A percentile compares a stretch with the other conserved stretches of the same genome.
Conservation (phyloP, 1,140 invertebrate species). For the Leptinotarsa texana region DNA sequence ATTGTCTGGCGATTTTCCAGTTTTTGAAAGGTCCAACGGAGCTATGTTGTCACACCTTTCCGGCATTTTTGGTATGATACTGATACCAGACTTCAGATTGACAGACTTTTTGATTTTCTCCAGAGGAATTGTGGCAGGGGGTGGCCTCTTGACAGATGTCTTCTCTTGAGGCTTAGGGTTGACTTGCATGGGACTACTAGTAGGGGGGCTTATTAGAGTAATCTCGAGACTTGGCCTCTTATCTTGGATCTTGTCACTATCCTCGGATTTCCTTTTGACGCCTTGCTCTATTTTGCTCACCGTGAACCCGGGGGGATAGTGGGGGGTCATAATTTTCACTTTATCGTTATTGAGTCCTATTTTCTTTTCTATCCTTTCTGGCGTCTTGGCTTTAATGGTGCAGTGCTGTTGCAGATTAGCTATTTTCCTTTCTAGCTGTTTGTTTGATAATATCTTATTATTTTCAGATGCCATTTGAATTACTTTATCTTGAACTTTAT, state of each 20-base stretch:
- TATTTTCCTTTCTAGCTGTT: slow-evolving; percentile 47
- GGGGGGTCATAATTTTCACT: slow-evolving; percentile 40
- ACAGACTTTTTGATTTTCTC: slow-evolving; percentile 51
- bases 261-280: slow-evolving; percentile 46
- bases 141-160: slow-evolving; percentile 45
- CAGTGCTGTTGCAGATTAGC: slow-evolving; percentile 47
- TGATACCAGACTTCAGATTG: slow-evolving; percentile 50
- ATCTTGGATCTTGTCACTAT: slow-evolving; percentile 35
- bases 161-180: slow-evolving; percentile 35
- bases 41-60: slow-evolving; percentile 46
- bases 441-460: slow-evolving; percentile 38
- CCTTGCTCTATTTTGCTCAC: slow-evolving; percentile 53
- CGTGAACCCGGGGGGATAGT: slow-evolving; percentile 51
- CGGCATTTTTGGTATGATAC: slow-evolving; percentile 49
- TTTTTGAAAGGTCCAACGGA: slow-evolving; percentile 50
- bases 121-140: slow-evolving; percentile 52
- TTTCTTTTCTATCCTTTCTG: slow-evolving; percentile 37
- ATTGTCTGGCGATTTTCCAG: slow-evolving; percentile 37
- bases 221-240: slow-evolving; percentile 54
- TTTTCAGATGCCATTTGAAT: slow-evolving; percentile 17
- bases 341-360: slow-evolving; percentile 36
- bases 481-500: slow-evolving; percentile 15
- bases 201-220: slow-evolving; percentile 46
- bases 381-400: slow-evolving; percentile 42
- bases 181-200: slow-evolving; percentile 6